Conservation (phyloP, 2,888 invertebrate species). For the Sminthurides aquaticus region DNA sequence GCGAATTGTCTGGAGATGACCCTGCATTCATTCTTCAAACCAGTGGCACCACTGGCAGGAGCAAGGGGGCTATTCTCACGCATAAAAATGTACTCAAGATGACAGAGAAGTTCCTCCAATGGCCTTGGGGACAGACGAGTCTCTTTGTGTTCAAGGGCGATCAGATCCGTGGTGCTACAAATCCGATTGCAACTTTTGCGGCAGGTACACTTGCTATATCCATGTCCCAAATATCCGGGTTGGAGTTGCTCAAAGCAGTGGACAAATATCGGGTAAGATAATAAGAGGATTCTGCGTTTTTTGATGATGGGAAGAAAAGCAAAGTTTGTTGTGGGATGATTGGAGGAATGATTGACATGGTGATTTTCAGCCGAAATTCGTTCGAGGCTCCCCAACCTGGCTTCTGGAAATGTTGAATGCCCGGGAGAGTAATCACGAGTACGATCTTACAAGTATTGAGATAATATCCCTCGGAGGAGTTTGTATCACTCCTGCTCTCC, state of each 20-base stretch:
- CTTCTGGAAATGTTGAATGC: constrained; percentile 30
- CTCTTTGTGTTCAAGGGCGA: constrained; percentile 35
- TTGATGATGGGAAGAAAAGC: too few species aligned
- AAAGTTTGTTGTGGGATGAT: neutral
- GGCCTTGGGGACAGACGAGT: constrained; percentile 24
- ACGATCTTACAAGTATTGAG: constrained; percentile 29
- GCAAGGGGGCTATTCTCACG: constrained; percentile 32
- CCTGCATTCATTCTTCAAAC: constrained; percentile 16
- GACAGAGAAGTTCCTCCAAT: constrained; percentile 18
- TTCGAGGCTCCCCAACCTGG: constrained; percentile 37
- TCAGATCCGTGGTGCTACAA: constrained; percentile 33
- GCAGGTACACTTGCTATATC: constrained; percentile 23
- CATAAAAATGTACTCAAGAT: constrained; percentile 27
- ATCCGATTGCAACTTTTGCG: constrained; percentile 26
- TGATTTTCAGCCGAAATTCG: constrained; percentile 33
- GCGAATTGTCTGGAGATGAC: constrained; percentile 5
- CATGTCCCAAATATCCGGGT: constrained; percentile 26
- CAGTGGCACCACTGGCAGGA: constrained; percentile 34
- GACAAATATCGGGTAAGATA: constrained; percentile 30
- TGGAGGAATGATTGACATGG: too few species aligned
- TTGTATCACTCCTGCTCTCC: constrained; percentile 30
- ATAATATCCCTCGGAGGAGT: constrained; percentile 26
- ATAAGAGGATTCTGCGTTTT: too few species aligned
- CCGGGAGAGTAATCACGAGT: constrained; percentile 24
- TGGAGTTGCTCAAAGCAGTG: constrained; percentile 32